Evolutionary conservation across 1,140 invertebrate genomes (phyloP), one percentile per base, ranked within the genome.

Genomic region (Augochlora pura): DNA sequence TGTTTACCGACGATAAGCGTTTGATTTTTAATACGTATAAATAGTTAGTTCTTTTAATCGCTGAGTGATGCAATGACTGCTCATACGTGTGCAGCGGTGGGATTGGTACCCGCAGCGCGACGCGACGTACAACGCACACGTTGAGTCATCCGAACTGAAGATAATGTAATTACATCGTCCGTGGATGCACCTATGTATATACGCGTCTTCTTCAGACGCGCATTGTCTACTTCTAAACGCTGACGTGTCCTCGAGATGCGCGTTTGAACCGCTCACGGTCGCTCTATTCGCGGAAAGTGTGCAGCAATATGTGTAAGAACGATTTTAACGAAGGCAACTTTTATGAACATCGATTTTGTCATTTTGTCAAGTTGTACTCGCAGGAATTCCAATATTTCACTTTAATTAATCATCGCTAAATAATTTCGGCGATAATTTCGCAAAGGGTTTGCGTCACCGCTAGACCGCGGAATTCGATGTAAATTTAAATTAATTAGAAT

Each of bases 61-160:
- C 62, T 70, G 65, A 71, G 78, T 78, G 62, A 62, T 49, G 54
- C 72, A 85, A 75, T 83, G 67, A 80, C 57, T 71, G 76, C 70
- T 77, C 49, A 52, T 4, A 32, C 32, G 32, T 57, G 21, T 32
- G n/a, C 14, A 60, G 46, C 32, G 66, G 27, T 25, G 72, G 64
- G 75, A 65, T 71, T 73, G 83, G 80, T 85, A 80, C 83, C 76
- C 42, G 42, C 42, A 49, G 52, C 27, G 38, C 64, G 23, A 64
- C 73, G 42, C 42, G 42, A 12, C 63, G 68, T 27, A 39, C 79
- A 74, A 76, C 75, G 80, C 67, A 82, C 70, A 63, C 75, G 84
- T 86, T 86, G 84, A 86, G 62, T 86, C 84, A 86, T 69, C 59
- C 38, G 23, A 4, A 25, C 82, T 75, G 57, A 54, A 81, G 84